Evolutionary conservation across 92 coral and sea anemone genomes (phyloP).

Genomic region (Muricea muricata): DNA sequence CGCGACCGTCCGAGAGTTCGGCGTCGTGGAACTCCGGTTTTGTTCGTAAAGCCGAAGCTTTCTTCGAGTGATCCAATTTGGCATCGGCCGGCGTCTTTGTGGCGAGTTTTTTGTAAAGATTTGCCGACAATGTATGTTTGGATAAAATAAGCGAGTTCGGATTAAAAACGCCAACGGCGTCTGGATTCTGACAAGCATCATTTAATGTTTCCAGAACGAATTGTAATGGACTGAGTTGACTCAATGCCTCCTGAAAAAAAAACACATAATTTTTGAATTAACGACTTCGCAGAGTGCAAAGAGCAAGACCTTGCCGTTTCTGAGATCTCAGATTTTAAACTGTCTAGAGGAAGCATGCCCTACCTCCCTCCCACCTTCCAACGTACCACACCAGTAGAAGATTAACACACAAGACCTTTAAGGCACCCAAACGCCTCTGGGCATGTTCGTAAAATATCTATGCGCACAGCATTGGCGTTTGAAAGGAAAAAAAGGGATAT

Average conservation of each 20-base stretch:
- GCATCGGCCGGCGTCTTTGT: conserved; percentile 26
- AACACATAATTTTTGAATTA: too few relatives aligned
- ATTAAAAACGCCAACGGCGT: conserved; percentile 45
- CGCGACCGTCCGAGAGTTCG: conserved; percentile 45
- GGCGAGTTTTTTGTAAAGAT: conserved; percentile 41
- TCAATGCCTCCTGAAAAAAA: conserved; percentile 77
- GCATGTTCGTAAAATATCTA: too few relatives aligned
- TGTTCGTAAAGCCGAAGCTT: conserved; percentile 9
- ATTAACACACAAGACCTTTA: too few relatives aligned
- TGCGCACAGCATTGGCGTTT: too few relatives aligned
- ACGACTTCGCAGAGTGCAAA: too few relatives aligned
- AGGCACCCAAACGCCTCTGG: too few relatives aligned
- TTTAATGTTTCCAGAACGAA: conserved; percentile 81
- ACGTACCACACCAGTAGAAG: too few relatives aligned
- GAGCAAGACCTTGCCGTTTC: too few relatives aligned
- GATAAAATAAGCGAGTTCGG: conserved; percentile 39
- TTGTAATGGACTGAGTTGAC: conserved; percentile 82
- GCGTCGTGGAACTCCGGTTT: conserved; percentile 37
- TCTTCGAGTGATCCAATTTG: conserved; percentile 35
- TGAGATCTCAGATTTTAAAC: too few relatives aligned
- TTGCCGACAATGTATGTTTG: conserved; percentile 38
- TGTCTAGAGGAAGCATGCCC: too few relatives aligned
- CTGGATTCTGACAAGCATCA: conserved; percentile 78
- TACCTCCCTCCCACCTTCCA: too few relatives aligned
- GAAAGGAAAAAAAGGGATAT: too few relatives aligned